Evolutionary conservation across 1,140 invertebrate species (phyloP), one percentile per base, ranked within the genome.

Genomic region (Popillia japonica): DNA sequence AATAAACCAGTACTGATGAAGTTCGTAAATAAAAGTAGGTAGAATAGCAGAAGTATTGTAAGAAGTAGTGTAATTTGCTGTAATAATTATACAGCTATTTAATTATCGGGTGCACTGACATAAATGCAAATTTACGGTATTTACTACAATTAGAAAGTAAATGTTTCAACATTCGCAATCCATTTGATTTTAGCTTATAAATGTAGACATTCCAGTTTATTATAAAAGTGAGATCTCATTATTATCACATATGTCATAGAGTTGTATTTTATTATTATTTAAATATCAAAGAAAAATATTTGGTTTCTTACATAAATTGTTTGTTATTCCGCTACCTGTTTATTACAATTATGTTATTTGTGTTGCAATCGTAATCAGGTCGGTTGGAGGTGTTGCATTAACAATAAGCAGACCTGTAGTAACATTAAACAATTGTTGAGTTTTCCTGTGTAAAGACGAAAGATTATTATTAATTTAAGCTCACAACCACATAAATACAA

Each of bases 291-390:
- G 27, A 34, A 34, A 34, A 34, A 34, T 34, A 34, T 34, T 34
- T 34, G 27, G 4, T 17, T 64, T 22, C 17, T 64, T 64, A 3
- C 9, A 64, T 64, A 64, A 64, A 9, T 64, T 48, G n/a, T 10
- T 64, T 64, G 8, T 64, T 64, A 64, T 64, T 64, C 10, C 17
- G 17, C 59, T 64, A 64, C 59, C 20, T 64, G 17, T 64, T 17
- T 64, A 23, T 64, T 17, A 17, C 9, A 64, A 64, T 64, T 64
- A 64, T 64, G 17, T 64, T 17, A 22, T 64, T 64, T 64, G n/a
- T 17, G 59, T n/a, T 64, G 59, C 59, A 64, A 23, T 20, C 3
- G 59, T 64, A 64, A 64, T 17, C 44, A 14, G 44, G 10, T 17
- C 44, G n/a, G n/a, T 17, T 48, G 44, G 2, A 14, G 44, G 2